Conservation (phyloP, 2,113 vertebrate genomes). For the Gadus macrocephalus region DNA sequence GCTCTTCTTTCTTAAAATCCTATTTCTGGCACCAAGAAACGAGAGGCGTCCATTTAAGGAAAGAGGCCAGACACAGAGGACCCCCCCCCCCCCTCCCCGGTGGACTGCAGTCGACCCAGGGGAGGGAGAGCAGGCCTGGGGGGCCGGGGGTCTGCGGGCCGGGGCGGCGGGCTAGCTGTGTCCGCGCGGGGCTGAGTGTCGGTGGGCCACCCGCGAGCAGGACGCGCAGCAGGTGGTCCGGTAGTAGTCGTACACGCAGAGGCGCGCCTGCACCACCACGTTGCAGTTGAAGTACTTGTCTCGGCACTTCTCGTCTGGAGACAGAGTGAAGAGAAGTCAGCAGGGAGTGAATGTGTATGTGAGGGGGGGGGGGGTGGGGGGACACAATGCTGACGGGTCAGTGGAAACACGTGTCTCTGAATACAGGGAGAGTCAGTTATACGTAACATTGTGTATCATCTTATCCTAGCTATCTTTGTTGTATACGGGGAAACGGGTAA, state of each 20-base stretch:
- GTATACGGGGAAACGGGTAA: too few relatives aligned
- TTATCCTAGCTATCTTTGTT: too few relatives aligned
- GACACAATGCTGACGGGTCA: too few relatives aligned
- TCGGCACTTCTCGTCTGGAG: slow-evolving; percentile 88
- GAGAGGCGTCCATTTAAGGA: slow-evolving; percentile 29
- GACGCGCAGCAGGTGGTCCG: slow-evolving; percentile 88
- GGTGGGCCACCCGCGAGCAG: slow-evolving; percentile 77
- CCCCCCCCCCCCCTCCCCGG: not conserved
- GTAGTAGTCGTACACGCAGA: slow-evolving; percentile 95
- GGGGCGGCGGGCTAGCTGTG: slow-evolving; percentile 74
- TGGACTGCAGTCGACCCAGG: slow-evolving; percentile 2
- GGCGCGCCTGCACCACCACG: slow-evolving; percentile 93
- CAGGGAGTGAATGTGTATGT: too few relatives aligned
- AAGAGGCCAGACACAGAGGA: slow-evolving; percentile 13
- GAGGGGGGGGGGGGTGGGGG: too few relatives aligned
- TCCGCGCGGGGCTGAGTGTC: slow-evolving; percentile 68
- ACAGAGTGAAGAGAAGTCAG: too few relatives aligned
- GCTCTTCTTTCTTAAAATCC: slow-evolving; percentile 32
- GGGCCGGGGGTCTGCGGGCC: slow-evolving; percentile 18
- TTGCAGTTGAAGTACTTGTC: slow-evolving; percentile 97
- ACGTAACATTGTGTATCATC: too few relatives aligned
- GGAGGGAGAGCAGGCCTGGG: not conserved
- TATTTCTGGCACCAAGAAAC: slow-evolving; percentile 23
- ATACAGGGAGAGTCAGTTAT: too few relatives aligned
- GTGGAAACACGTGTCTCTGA: too few relatives aligned